A percentile compares a stretch with the other conserved stretches of the same genome.
Evolutionary conservation across 2,888 invertebrate genomes (phyloP).

Genomic region (Macropis europaea): DNA sequence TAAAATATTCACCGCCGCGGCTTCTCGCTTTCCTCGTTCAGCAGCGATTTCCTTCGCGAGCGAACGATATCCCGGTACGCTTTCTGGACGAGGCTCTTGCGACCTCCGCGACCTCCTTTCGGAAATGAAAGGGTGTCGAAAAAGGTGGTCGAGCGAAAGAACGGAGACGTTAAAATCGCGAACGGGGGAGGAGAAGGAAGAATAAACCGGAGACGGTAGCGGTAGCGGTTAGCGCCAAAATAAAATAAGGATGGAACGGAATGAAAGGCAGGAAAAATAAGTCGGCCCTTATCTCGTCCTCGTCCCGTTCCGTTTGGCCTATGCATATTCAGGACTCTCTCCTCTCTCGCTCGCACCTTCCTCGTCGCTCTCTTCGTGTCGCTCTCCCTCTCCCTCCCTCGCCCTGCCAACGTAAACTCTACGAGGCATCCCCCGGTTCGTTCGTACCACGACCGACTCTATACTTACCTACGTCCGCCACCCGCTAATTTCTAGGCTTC

Average conservation of each 20-base stretch:
- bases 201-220: conserved; percentile 60
- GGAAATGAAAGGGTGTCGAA: neutral
- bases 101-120: neutral
- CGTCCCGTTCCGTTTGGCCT: conserved; percentile 76
- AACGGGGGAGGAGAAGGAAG: neutral
- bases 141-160: neutral
- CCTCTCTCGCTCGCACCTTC: conserved; percentile 37
- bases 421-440: conserved; percentile 56
- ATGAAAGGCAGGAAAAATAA: conserved; percentile 78
- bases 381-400: conserved; percentile 39
- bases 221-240: conserved; percentile 77
- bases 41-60: neutral
- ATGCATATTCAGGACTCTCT: conserved; percentile 77
- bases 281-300: conserved; percentile 78
- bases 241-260: conserved; percentile 76
- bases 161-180: neutral
- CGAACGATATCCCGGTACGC: too few relatives aligned
- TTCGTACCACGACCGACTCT: conserved; percentile 66
- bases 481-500: conserved; percentile 77
- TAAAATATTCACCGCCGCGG: neutral
- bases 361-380: conserved; percentile 46
- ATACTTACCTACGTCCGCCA: conserved; percentile 76
- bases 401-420: conserved; percentile 42
- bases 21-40: neutral
- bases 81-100: too few relatives aligned